Evolutionary conservation across 2,113 vertebrate species (phyloP), one percentile per base, ranked within the genome.

Genomic region (Shinisaurus crocodilurus): DNA sequence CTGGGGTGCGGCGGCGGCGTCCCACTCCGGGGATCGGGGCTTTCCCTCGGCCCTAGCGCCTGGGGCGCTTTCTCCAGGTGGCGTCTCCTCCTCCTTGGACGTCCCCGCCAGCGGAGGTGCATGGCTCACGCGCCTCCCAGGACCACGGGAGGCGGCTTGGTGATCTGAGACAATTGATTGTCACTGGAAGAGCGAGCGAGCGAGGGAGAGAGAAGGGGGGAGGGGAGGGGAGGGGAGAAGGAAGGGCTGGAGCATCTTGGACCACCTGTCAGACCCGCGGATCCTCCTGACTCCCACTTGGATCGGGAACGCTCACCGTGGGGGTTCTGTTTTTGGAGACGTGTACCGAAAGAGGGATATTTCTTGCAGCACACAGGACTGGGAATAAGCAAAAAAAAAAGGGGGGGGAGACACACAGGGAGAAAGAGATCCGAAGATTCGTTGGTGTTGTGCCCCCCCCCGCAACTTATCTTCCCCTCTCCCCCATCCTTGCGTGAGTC

Each of bases 271-370:
- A 94, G 50, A 90, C 89, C 79, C n/a, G 34, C 48, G 69, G 92
- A 63, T 85, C 92, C 95, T 94, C 83, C 67, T 87, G 91, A 20
- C 93, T 94, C 92, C 91, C 87, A 87, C 77, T 74, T 91, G 97
- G 96, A 97, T 94, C 96, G 94, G 95, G 94, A 95, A 97, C 93
- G 86, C 87, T 92, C 93, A 90, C 89, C 90, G 63, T 74, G 87
- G 79, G 37, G 15, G 4, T 75, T 86, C 43, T 81, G 69, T 87
- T 76, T 43, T 6, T 81, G n/a, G 75, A 91, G 65, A 76, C 1
- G 74, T 60, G 84, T 77, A 91, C 81, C 43, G 1, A 74, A 90
- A 93, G 86, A 86, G 76, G 90, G 76, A 12, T 60, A 86, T 91
- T 92, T 94, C 50, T 54, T 5, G 50, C 91, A 54, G 91, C 57